A percentile compares a stretch with the other conserved stretches of the same genome.
These are phyloP conservation scores for Candoia aspera DNA, from an alignment of 2,113 vertebrate genomes.

Conservation along the genomic window DNA sequence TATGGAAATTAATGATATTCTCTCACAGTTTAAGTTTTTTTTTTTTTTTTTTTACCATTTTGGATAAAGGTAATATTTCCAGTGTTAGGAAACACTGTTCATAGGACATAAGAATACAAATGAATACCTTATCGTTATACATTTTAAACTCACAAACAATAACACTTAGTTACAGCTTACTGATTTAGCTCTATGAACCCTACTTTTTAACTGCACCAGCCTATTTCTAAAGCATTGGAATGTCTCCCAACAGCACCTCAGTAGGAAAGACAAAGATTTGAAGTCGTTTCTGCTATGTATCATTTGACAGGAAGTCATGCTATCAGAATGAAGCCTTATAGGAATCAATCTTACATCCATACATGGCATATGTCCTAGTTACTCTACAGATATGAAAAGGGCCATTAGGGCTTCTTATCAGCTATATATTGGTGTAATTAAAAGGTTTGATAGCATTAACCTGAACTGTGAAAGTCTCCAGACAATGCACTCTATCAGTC, in stretches of 20 bases:
- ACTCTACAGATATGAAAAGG: constrained; percentile 85
- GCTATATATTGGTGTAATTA: constrained; percentile 87
- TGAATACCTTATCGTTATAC: neutral
- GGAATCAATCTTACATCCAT: constrained; percentile 81
- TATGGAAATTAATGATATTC: neutral
- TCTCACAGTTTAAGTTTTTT: neutral
- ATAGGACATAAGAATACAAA: neutral
- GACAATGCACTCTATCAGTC: constrained; percentile 87
- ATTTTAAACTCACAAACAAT: neutral
- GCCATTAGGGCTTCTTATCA: constrained; percentile 93
- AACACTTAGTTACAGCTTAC: neutral
- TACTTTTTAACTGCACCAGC: constrained; percentile 19
- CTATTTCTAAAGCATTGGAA: constrained; percentile 32
- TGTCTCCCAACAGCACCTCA: constrained; percentile 32
- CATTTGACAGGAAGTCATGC: constrained; percentile 89
- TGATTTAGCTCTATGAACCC: neutral
- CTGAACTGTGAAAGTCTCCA: constrained; percentile 80
- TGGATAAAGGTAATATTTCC: neutral
- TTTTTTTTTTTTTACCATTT: neutral
- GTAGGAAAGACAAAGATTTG: constrained; percentile 63
- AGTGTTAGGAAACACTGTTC: neutral
- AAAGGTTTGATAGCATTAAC: constrained; percentile 84
- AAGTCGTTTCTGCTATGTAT: constrained; percentile 81
- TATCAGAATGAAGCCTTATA: constrained; percentile 87
- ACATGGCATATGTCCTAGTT: constrained; percentile 77